Evolutionary conservation across 30 jellyfish, hydroid and myxozoan genomes (phyloP).

Genomic region (Mastigias papua): DNA sequence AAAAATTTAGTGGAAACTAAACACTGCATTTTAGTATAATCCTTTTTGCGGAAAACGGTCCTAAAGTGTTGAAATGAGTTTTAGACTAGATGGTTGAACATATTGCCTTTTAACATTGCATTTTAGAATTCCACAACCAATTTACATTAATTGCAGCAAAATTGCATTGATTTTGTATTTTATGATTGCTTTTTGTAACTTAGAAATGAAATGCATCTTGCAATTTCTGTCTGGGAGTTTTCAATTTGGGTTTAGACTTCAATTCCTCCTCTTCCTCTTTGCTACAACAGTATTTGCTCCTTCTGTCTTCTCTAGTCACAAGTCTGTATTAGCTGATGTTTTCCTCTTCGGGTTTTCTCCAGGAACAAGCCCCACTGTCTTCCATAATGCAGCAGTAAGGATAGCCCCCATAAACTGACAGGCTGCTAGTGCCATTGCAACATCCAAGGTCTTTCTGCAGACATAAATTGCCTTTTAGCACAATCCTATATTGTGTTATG

Average conservation of each 20-base stretch:
- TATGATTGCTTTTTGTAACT: background rate
- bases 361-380: constrained; percentile 13
- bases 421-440: constrained; percentile 39
- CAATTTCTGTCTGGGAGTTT: background rate
- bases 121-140: background rate
- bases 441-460: constrained; percentile 39
- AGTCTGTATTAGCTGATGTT: background rate
- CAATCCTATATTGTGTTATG: constrained; percentile 36
- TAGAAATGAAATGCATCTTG: background rate
- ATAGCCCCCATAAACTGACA: constrained; percentile 14
- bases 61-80: background rate
- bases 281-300: background rate
- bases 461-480: constrained; percentile 19
- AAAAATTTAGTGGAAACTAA: background rate
- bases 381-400: background rate
- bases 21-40: background rate
- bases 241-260: background rate
- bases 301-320: background rate
- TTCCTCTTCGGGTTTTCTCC: constrained; percentile 9
- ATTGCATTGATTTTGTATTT: no score
- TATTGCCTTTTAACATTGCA: background rate
- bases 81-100: background rate
- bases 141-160: background rate
- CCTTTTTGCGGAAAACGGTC: background rate
- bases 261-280: constrained; percentile 10